phyloP scores from a whole-genome alignment of 2,113 vertebrate genomes.

The Eurypyga helias region DNA sequence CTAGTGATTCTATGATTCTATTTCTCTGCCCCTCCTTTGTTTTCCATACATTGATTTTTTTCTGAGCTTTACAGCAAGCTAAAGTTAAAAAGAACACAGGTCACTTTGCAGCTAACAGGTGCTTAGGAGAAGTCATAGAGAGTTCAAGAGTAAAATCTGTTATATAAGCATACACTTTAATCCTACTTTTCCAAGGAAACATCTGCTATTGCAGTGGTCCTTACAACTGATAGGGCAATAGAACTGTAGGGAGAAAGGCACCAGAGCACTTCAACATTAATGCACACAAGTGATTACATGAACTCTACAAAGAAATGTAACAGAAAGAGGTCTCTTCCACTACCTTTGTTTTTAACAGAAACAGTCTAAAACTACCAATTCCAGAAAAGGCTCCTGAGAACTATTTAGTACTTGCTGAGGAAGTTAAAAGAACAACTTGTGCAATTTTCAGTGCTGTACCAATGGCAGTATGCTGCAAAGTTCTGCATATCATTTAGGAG shows the following conservation, averaged over 20 bases:
- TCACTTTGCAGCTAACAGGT: not conserved
- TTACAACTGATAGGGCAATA: not conserved
- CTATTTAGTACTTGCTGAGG: not conserved
- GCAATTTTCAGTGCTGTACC: not conserved
- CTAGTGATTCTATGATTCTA: too few relatives aligned
- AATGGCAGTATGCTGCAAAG: not conserved
- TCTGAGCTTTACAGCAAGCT: not conserved
- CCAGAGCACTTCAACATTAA: not conserved
- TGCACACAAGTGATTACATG: not conserved
- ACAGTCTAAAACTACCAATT: not conserved
- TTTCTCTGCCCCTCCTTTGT: not conserved
- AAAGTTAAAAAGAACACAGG: not conserved
- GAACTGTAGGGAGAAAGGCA: not conserved
- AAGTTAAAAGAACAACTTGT: not conserved
- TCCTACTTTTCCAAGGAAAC: not conserved
- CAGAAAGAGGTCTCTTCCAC: not conserved
- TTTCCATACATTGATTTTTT: not conserved
- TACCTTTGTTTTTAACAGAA: not conserved
- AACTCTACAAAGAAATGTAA: not conserved
- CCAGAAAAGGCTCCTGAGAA: not conserved
- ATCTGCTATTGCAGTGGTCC: not conserved
- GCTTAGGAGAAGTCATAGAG: not conserved
- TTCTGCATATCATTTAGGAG: not conserved
- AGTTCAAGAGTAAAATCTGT: not conserved
- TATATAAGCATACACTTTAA: not conserved